Conservation (phyloP, 2,888 invertebrate genomes). For the Lymantria dispar region DNA sequence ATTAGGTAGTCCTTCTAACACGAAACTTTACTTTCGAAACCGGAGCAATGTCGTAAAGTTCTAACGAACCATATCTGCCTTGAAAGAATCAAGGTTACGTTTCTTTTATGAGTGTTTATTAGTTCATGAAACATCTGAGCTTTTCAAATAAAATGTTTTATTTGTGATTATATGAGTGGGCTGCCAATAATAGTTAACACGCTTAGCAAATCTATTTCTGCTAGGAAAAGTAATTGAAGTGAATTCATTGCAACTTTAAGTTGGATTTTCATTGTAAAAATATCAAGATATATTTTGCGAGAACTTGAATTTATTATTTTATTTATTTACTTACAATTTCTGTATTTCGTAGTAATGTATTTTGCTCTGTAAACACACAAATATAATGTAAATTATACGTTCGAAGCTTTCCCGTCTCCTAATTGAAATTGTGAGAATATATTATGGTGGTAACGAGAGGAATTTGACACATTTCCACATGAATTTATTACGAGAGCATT, state of each 20-base stretch:
- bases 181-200: neutral
- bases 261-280: no score
- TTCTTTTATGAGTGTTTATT: constrained; percentile 23
- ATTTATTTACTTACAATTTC: no score
- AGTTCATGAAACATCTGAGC: constrained; percentile 11
- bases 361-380: no score
- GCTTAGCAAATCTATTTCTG: neutral
- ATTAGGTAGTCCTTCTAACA: constrained; percentile 43
- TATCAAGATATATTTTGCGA: no score
- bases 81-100: constrained; percentile 24
- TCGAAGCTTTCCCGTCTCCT: neutral
- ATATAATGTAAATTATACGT: neutral
- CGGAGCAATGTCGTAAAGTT: constrained; percentile 41
- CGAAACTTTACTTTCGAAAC: constrained; percentile 52
- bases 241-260: neutral
- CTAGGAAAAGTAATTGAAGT: constrained; percentile 3
- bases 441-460: constrained; percentile 1
- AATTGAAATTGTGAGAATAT: constrained; percentile 8
- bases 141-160: constrained; percentile 16
- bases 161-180: constrained; percentile 4
- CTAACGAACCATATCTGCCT: constrained; percentile 30
- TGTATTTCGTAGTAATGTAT: no score
- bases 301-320: no score
- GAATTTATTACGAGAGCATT: constrained; percentile 7
- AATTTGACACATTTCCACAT: constrained; percentile 2